Conservation (phyloP, 2,113 vertebrate species). For the Coreoperca whiteheadi region DNA sequence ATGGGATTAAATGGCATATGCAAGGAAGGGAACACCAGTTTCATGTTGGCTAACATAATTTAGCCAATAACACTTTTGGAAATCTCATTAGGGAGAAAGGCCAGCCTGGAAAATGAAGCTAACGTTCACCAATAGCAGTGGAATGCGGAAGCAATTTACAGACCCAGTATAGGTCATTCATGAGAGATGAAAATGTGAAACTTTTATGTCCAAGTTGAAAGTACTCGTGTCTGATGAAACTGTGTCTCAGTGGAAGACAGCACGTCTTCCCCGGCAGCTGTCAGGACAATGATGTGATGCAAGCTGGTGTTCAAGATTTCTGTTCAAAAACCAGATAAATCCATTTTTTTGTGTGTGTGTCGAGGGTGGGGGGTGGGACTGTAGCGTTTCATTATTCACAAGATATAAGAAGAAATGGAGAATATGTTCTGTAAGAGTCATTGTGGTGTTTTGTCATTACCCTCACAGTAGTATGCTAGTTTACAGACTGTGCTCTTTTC, state of each 20-base stretch:
- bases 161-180: not conserved
- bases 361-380: too few species aligned
- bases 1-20: not conserved
- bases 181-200: slow-evolving; percentile 45
- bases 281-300: slow-evolving; percentile 60
- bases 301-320: slow-evolving; percentile 49
- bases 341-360: slow-evolving; percentile 1
- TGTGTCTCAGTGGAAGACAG: slow-evolving; percentile 35
- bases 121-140: slow-evolving; percentile 5
- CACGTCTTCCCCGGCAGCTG: slow-evolving; percentile 31
- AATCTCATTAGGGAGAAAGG: slow-evolving; percentile 22
- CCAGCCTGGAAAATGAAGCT: slow-evolving; percentile 5
- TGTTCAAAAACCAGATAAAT: slow-evolving; percentile 22
- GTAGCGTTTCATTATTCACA: slow-evolving; percentile 17
- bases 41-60: slow-evolving; percentile 17
- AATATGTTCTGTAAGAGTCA: not conserved
- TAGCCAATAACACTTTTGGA: not conserved
- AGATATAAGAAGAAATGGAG: not conserved
- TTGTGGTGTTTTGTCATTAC: not conserved
- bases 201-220: slow-evolving; percentile 56
- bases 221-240: slow-evolving; percentile 56
- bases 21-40: not conserved
- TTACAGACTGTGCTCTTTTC: slow-evolving; percentile 12
- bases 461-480: not conserved
- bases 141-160: slow-evolving; percentile 2